A percentile compares a stretch with the other conserved stretches of the same genome.
Conservation (phyloP, 2,888 invertebrate genomes). For the Synanthedon vespiformis region DNA sequence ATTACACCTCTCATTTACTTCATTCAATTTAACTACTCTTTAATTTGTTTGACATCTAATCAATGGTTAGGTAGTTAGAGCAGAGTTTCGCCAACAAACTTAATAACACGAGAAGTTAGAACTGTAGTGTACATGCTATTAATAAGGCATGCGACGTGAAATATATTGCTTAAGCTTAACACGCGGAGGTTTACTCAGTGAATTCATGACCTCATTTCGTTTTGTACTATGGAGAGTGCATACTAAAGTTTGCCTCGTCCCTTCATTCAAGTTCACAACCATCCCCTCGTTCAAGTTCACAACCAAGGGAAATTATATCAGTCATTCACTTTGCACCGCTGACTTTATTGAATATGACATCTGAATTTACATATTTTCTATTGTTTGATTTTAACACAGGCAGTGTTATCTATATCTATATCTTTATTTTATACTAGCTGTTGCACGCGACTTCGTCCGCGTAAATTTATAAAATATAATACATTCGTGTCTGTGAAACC, state of each 20-base stretch:
- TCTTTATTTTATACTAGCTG: too few species aligned
- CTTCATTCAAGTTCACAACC: not conserved
- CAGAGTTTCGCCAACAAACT: conserved; percentile 30
- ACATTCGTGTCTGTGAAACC: too few species aligned
- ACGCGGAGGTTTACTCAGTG: conserved; percentile 15
- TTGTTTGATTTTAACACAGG: too few species aligned
- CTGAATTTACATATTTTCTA: too few species aligned
- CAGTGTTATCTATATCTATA: too few species aligned
- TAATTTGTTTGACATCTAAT: too few species aligned
- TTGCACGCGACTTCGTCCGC: too few species aligned
- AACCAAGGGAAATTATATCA: conserved; percentile 20
- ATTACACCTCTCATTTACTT: too few species aligned
- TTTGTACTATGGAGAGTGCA: conserved; percentile 29
- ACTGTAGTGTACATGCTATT: conserved; percentile 31
- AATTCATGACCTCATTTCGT: conserved; percentile 22
- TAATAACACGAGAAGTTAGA: conserved; percentile 25
- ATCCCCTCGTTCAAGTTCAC: conserved; percentile 8
- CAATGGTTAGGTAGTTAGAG: conserved; percentile 1
- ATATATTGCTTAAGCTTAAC: conserved; percentile 33
- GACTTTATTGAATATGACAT: too few species aligned
- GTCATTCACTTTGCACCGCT: too few species aligned
- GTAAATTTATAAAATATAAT: too few species aligned
- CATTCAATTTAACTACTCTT: too few species aligned
- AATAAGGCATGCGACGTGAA: conserved; percentile 37
- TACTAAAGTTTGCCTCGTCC: conserved; percentile 8